Percentiles rank a stretch among this genome's conserved stretches.
Conservation (phyloP, 2,797 vertebrate genomes). For the Lagodon rhomboides region DNA sequence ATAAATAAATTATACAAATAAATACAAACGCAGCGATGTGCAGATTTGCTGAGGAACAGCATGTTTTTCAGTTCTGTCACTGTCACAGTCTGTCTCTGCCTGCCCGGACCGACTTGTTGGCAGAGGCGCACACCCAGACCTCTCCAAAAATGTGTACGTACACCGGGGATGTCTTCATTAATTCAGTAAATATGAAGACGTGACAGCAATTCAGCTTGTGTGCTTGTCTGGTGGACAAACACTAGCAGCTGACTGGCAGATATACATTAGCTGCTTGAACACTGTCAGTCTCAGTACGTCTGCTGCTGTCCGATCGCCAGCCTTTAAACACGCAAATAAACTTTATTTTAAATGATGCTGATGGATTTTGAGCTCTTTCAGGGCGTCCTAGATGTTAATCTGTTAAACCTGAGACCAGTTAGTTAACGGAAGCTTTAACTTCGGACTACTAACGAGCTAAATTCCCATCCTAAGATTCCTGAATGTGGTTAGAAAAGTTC, state of each 20-base stretch:
- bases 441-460: no score
- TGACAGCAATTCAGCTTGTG: neutral
- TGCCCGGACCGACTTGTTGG: conserved; percentile 2
- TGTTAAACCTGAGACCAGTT: no score
- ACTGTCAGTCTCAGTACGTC: neutral
- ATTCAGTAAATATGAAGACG: neutral
- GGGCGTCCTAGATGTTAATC: no score
- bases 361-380: neutral
- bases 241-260: neutral
- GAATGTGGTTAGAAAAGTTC: no score
- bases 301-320: neutral
- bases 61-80: neutral
- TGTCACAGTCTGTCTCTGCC: neutral
- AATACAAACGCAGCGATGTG: neutral
- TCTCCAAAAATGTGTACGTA: neutral
- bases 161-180: neutral
- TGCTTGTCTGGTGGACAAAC: neutral
- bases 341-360: neutral
- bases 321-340: neutral
- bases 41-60: neutral
- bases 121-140: neutral
- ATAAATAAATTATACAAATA: neutral
- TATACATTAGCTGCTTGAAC: neutral
- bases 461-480: no score
- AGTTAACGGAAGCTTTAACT: no score